A percentile compares a stretch with the other conserved stretches of the same genome.
Evolutionary conservation across 2,888 invertebrate species (phyloP).

Genomic region (Eucera pruinosa): DNA sequence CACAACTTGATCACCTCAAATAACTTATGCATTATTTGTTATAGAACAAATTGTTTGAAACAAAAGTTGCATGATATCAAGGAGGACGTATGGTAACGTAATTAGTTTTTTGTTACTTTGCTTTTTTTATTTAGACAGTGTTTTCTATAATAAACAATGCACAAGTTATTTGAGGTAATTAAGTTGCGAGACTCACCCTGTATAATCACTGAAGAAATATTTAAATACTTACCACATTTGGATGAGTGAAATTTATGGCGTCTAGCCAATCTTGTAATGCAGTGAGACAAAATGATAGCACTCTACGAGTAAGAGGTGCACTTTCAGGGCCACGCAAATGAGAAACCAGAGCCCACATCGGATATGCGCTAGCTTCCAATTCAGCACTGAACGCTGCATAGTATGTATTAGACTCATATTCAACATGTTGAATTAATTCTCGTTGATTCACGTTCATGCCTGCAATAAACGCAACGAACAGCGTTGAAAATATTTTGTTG

Average conservation of each 20-base stretch:
- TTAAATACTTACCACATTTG: conserved; percentile 86
- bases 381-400: conserved; percentile 99
- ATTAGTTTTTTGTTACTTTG: too few species aligned
- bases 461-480: conserved; percentile 76
- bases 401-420: conserved; percentile 98
- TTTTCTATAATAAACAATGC: too few species aligned
- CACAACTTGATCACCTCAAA: too few species aligned
- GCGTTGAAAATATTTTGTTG: not conserved
- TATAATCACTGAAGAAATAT: not conserved
- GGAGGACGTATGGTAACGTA: too few species aligned
- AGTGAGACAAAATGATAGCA: conserved; percentile 90
- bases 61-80: too few species aligned
- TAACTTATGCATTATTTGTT: too few species aligned
- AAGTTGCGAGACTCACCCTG: too few species aligned
- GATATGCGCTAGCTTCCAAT: conserved; percentile 97
- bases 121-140: too few species aligned
- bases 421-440: conserved; percentile 95
- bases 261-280: conserved; percentile 95
- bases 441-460: conserved; percentile 99
- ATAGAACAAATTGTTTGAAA: too few species aligned
- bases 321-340: conserved; percentile 92
- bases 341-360: conserved; percentile 98
- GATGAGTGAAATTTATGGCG: conserved; percentile 90
- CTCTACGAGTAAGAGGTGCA: conserved; percentile 90
- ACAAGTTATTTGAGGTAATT: too few species aligned